Evolutionary conservation across 2,797 vertebrate species (phyloP), one percentile per base, ranked within the genome.

Genomic region (Ctenosaura bakeri): DNA sequence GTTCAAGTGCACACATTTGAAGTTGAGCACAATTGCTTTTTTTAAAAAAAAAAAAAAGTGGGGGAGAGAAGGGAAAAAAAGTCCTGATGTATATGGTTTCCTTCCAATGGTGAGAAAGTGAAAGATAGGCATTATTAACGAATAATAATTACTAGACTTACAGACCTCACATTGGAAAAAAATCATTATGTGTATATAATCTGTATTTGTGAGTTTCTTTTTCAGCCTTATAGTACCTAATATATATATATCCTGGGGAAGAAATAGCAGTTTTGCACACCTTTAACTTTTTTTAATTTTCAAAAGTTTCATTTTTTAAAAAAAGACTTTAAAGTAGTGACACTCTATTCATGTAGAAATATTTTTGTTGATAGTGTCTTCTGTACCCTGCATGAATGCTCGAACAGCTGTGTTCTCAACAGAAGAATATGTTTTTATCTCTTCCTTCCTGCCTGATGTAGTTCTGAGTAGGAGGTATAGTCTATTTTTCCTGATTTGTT

Each of bases 401-500:
- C 93, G 83, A 95, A 93, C 92, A 93, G 91, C 91, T 95, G 84
- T 90, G 88, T 87, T 93, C 90, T 94, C 78, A 91, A 73, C 91
- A 35, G 83, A 94, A 87, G 69, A 94, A 73, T 94, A 90, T 66
- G 0, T 12, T 92, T 93, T 94, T 94, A 76, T 29, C 76, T 56
- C 74, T 91, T 95, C 94, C 89, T 94, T 92, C 85, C 87, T 88
- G 85, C 93, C 92, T 93, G 56, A 73, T 92, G 91, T 90, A 93
- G 85, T 91, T 96, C 87, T 95, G 93, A 95, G 92, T 94, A 94
- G 95, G 96, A 85, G 54, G 89, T 90, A 74, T 83, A 93, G 85
- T 95, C 92, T 97, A n/a, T 93, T 96, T 94, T 93, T 88, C 92
- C 86, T 86, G 52, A 89, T 95, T 96, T 95, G 88, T 96, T 97